Base-by-base conservation (phyloP, 2,113 vertebrate genomes). In the Mastomys natalensis region DNA sequence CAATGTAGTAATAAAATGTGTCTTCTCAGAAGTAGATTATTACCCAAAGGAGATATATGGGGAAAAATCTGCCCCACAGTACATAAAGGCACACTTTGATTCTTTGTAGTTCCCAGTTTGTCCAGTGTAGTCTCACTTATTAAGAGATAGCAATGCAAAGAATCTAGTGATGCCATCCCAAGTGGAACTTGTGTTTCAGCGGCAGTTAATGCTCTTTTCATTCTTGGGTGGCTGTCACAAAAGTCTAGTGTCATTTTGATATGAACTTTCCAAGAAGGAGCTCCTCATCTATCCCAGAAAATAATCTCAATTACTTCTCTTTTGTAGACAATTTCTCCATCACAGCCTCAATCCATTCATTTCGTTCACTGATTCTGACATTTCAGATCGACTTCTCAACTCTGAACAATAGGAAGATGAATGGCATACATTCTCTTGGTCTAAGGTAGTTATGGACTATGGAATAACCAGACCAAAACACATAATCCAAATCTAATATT, bases 361-460 rank as follows among this genome's bases (percentile, higher is more conserved):
- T 93, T 76, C 37, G 62, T n/a, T 87, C 84, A 94, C 48, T 89
- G 77, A 87, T 91, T 48, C 31, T 89, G 91, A 64, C 31, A 89
- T 82, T 58, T 91, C 70, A 88, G 26, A 58, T 21, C 29, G 24
- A 78, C 3, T 64, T 96, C 66, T 31, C 45, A 77, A 48, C 22
- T 86, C 43, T 91, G 66, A 86, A 26, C 64, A 92, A 93, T 68
- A 89, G n/a, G 62, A 91, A 90, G 77, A 85, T 68, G 40, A 86
- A 88, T 81, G 64, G 45, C 48, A 62, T 16, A 70, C 29, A 82
- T 77, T 93, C 43, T 34, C 21, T 89, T 73, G 80, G 6, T 40
- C 74, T 40, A 78, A 73, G 58, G 26, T 43, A 45, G 80, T 91
- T 45, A 55, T 29, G 9, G 22, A 45, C 37, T 60, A 5, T n/a